Evolutionary conservation across 2,888 invertebrate species (phyloP).

Genomic region (Dryocosmus kuriphilus): DNA sequence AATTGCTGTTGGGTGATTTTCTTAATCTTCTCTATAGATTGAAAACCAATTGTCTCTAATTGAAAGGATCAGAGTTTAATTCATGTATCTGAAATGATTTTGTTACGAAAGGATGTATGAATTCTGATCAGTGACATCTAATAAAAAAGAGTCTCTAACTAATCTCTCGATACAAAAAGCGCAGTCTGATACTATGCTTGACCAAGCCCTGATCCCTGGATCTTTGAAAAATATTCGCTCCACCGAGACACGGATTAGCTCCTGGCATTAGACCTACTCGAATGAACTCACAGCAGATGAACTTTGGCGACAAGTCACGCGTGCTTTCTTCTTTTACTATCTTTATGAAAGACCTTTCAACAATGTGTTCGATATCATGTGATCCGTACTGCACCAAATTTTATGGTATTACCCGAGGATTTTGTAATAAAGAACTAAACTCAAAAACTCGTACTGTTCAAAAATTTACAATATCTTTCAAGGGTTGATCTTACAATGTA

Average conservation of each 20-base stretch:
- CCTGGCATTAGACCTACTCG: background rate
- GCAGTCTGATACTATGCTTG: constrained; percentile 5
- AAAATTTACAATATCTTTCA: background rate
- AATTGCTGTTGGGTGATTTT: no score
- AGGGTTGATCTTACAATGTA: background rate
- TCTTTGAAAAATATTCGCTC: constrained; percentile 19
- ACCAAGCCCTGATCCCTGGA: constrained; percentile 6
- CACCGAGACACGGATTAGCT: constrained; percentile 33
- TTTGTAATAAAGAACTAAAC: background rate
- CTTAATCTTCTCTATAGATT: no score
- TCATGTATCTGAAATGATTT: no score
- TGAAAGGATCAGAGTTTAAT: no score
- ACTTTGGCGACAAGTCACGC: constrained; percentile 27
- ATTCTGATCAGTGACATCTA: background rate
- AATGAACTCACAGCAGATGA: constrained; percentile 29
- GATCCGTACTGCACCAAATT: background rate
- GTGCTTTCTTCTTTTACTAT: constrained; percentile 8
- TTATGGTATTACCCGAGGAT: background rate
- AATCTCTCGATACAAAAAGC: background rate
- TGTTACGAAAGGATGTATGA: background rate
- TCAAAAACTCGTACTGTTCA: background rate
- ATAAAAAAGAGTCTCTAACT: background rate
- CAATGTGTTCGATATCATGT: background rate
- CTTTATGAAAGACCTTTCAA: background rate
- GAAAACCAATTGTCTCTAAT: no score